Conservation (phyloP, 2,888 invertebrate species). For the Drosophila suboccidentalis region DNA sequence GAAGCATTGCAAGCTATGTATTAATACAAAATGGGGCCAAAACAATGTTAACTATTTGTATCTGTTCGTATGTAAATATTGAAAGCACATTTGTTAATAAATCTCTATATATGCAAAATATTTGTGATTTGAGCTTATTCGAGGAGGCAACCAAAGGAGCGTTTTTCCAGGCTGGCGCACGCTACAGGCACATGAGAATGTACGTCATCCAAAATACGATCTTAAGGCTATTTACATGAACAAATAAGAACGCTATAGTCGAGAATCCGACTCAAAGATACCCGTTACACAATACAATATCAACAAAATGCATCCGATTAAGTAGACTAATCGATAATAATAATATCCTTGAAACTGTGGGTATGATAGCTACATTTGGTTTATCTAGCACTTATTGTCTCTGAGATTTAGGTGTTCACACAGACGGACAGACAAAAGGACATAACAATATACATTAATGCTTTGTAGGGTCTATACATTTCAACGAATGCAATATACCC, state of each 20-base stretch:
- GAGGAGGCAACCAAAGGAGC: constrained; percentile 58
- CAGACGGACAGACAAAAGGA: too few species aligned
- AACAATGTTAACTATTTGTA: constrained; percentile 43
- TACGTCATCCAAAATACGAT: constrained; percentile 33
- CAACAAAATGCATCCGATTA: too few species aligned
- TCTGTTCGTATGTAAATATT: constrained; percentile 19
- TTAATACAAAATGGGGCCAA: constrained; percentile 22
- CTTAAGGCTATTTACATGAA: constrained; percentile 59
- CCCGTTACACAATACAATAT: neutral
- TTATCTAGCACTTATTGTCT: too few species aligned
- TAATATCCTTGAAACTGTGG: too few species aligned
- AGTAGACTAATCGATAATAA: too few species aligned
- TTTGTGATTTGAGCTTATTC: constrained; percentile 63
- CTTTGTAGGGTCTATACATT: neutral
- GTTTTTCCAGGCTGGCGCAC: constrained; percentile 6
- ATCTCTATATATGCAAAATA: constrained; percentile 9
- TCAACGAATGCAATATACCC: neutral
- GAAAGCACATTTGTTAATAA: constrained; percentile 10
- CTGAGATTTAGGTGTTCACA: too few species aligned
- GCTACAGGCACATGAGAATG: constrained; percentile 67
- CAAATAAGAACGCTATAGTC: constrained; percentile 15
- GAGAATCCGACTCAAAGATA: neutral
- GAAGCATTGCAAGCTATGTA: constrained; percentile 49
- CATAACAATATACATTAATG: too few species aligned
- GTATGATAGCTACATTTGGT: too few species aligned